A percentile compares a stretch with the other conserved stretches of the same genome.
Conservation (phyloP, 2,888 invertebrate genomes). For the Schizaphis graminum region DNA sequence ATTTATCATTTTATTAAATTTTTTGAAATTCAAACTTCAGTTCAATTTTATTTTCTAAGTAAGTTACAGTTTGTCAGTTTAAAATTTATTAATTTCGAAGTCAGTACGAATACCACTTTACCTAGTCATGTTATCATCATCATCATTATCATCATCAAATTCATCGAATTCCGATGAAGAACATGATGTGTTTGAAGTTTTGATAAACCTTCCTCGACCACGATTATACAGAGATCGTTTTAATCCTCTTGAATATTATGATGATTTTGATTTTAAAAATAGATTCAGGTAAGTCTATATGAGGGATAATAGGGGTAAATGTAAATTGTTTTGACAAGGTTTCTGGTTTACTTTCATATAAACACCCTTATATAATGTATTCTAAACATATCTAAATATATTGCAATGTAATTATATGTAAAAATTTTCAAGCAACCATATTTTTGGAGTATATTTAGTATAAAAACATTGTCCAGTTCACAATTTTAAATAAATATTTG, state of each 20-base stretch:
- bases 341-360: no score
- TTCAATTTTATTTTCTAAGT: neutral
- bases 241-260: neutral
- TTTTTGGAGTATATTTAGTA: no score
- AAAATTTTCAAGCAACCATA: no score
- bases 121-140: neutral
- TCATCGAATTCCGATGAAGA: conserved; percentile 4
- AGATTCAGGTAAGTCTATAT: neutral
- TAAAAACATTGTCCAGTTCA: no score
- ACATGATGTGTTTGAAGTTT: neutral
- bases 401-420: no score
- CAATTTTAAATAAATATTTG: no score
- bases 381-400: no score
- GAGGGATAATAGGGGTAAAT: no score
- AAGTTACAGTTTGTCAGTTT: neutral
- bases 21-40: conserved; percentile 6
- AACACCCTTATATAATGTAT: no score
- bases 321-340: no score
- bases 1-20: neutral
- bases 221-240: neutral
- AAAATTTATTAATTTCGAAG: neutral
- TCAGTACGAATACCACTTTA: neutral
- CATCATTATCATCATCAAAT: conserved; percentile 28
- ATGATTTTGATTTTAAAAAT: conserved; percentile 11
- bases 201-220: neutral